Evolutionary conservation across 2,113 vertebrate species (phyloP).

Genomic region (Hypomesus transpacificus): DNA sequence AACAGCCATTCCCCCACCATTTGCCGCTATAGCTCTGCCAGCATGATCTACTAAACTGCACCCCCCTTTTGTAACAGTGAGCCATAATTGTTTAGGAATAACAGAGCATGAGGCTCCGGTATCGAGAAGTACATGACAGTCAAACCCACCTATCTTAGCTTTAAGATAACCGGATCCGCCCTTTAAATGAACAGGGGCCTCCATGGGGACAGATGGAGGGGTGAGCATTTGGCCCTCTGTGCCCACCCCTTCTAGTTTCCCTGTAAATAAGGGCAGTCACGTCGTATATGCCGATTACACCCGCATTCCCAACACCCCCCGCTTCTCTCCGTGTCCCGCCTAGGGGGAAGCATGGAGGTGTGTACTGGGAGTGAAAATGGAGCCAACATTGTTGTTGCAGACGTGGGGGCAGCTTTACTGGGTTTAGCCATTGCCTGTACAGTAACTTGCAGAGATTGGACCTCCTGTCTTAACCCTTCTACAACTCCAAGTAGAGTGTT

Average conservation of each 20-base stretch:
- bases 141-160: slow-evolving; percentile 15
- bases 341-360: background rate
- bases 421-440: background rate
- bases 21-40: slow-evolving; percentile 2
- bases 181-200: background rate
- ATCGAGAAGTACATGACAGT: slow-evolving; percentile 3
- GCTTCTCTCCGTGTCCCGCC: background rate
- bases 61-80: background rate
- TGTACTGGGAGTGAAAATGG: background rate
- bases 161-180: background rate
- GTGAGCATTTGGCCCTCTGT: background rate
- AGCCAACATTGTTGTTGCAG: no score
- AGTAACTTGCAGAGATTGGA: background rate
- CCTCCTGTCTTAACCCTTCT: slow-evolving; percentile 7
- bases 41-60: background rate
- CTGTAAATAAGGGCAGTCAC: slow-evolving; percentile 1
- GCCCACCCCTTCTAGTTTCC: slow-evolving; percentile 8
- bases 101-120: background rate
- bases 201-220: background rate
- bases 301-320: slow-evolving; percentile 10
- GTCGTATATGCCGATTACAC: background rate
- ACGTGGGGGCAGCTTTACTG: no score
- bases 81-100: slow-evolving; percentile 5
- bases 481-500: background rate
- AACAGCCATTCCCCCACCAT: slow-evolving; percentile 15